phyloP scores from a whole-genome alignment of 2,797 vertebrate genomes.

The Gobionotothen gibberifrons region DNA sequence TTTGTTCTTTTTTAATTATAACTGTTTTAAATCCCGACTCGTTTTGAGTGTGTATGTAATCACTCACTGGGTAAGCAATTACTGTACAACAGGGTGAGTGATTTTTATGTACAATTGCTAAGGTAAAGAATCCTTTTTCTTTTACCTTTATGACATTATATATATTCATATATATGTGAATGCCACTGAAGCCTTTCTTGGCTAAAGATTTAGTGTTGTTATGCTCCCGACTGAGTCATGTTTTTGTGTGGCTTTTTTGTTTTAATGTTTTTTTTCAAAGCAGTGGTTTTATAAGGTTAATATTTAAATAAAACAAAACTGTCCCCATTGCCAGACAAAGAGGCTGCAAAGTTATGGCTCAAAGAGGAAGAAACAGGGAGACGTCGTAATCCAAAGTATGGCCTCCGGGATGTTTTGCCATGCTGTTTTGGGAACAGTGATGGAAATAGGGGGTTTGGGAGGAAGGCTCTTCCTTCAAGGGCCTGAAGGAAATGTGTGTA shows the following conservation, averaged over 20 bases:
- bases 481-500: slow-evolving; percentile 52
- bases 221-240: neutral
- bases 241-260: neutral
- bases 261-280: slow-evolving; percentile 40
- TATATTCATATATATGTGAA: slow-evolving; percentile 1
- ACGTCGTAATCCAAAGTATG: slow-evolving; percentile 54
- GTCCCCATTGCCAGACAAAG: slow-evolving; percentile 52
- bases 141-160: slow-evolving; percentile 14
- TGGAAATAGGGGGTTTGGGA: slow-evolving; percentile 55
- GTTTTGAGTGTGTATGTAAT: slow-evolving; percentile 53
- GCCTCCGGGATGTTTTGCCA: slow-evolving; percentile 59
- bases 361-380: slow-evolving; percentile 38
- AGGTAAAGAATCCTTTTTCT: slow-evolving; percentile 26
- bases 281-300: slow-evolving; percentile 52
- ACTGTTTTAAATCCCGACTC: slow-evolving; percentile 41
- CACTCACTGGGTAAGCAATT: slow-evolving; percentile 50
- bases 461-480: slow-evolving; percentile 48
- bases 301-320: slow-evolving; percentile 64
- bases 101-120: slow-evolving; percentile 49
- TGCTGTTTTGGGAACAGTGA: slow-evolving; percentile 59
- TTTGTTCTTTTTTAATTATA: slow-evolving; percentile 40
- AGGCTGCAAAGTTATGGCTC: slow-evolving; percentile 40
- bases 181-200: neutral
- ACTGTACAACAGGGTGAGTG: slow-evolving; percentile 54
- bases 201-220: neutral